Conservation (phyloP, 1,140 invertebrate genomes). For the Heliconius hermathena region DNA sequence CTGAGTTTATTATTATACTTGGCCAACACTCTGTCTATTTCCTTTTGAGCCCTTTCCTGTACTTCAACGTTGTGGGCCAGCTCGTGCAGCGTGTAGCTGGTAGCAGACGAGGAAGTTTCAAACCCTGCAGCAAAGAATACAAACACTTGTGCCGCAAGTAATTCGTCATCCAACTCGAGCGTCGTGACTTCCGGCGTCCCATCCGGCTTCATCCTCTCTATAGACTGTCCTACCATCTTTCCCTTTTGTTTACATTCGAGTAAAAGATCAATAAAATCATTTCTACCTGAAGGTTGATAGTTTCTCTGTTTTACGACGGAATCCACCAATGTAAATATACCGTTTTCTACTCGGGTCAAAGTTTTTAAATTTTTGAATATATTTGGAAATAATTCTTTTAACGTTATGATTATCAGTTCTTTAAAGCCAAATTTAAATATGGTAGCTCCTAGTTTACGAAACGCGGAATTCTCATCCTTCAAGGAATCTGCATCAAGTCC, state of each 20-base stretch:
- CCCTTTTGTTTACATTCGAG: background rate
- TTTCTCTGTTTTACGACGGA: constrained; percentile 27
- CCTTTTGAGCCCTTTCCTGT: background rate
- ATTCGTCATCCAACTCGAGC: background rate
- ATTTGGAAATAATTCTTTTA: constrained; percentile 52
- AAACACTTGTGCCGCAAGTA: constrained; percentile 5
- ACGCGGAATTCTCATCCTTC: constrained; percentile 49
- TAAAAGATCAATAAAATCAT: constrained; percentile 8
- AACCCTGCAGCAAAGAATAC: background rate
- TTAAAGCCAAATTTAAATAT: constrained; percentile 46
- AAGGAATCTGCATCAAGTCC: constrained; percentile 56
- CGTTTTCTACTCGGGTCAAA: constrained; percentile 33
- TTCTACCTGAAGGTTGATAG: background rate
- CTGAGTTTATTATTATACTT: background rate
- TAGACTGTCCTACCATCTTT: constrained; percentile 3
- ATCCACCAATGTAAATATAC: constrained; percentile 39
- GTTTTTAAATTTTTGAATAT: constrained; percentile 38
- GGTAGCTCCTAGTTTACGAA: constrained; percentile 52
- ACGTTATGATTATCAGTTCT: constrained; percentile 30
- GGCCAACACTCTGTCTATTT: background rate
- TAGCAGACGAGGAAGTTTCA: background rate
- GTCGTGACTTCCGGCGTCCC: background rate
- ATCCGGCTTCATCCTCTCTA: background rate
- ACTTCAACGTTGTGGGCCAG: background rate
- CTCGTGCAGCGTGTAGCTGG: constrained; percentile 3